Base-by-base conservation (phyloP, 2,888 invertebrate genomes). In the Ptychoptera contaminata region DNA sequence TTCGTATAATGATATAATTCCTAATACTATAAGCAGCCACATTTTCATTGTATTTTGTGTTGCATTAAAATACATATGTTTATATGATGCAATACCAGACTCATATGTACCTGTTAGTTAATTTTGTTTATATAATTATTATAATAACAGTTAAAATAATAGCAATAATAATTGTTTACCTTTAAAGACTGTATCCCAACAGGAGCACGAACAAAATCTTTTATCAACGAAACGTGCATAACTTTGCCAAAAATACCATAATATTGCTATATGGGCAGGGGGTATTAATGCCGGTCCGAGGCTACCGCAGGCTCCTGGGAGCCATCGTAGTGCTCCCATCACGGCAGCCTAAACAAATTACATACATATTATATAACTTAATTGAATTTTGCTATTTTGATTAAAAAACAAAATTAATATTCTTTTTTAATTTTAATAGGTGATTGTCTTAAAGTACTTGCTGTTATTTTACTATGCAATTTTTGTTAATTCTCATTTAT, bases 111-210 rank as follows among this genome's bases (percentile, higher is more conserved):
- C 75, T 73, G 53, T 37, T 55, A 60, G 44, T 35, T 48, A 40
- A 46, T 16, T 3, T 34, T 16, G n/a, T 16, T 12, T 5, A 11
- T 42, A 36, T 16, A 30, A 39, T 29, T 14, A 45, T 16, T 42
- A 36, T 38, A 30, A 36, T 40, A 42, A 42, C 5, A 16, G n/a
- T 36, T 47, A 16, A 46, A 12, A 39, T 32, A 35, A 15, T 37
- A 43, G 45, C 37, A 15, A 40, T 7, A 29, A 43, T 12, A 8
- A 34, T n/a, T 6, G 37, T 42, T 54, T 60, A 76, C 77, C 81
- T 71, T 81, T 80, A 56, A 81, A 81, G 8, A 82, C 74, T 0
- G 81, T 82, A 56, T 82, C 82, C 78, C 82, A 82, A 58, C 82
- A 82, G 10, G 77, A 76, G 60, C 81, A 81, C 12, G 75, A 72